Conservation (phyloP, 2,888 invertebrate species). For the Polymixis flavicincta region DNA sequence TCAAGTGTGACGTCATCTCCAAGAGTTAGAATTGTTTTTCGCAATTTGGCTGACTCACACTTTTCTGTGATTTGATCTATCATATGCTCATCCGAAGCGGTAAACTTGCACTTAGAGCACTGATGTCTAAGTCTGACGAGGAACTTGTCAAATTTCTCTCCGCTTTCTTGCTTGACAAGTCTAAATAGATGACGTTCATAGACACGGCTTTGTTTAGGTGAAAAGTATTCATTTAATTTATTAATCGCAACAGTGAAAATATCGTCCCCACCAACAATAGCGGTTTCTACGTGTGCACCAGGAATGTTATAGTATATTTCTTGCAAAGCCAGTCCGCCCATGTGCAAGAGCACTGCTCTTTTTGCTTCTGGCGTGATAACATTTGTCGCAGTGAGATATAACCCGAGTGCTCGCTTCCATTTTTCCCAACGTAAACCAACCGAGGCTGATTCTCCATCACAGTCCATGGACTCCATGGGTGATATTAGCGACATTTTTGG, state of each 20-base stretch:
- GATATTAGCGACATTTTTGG: not conserved
- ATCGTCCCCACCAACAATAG: not conserved
- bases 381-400: not conserved
- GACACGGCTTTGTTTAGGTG: not conserved
- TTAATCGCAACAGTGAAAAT: not conserved
- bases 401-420: not conserved
- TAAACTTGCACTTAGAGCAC: not conserved
- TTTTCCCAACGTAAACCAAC: not conserved
- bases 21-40: not conserved
- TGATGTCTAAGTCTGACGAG: not conserved
- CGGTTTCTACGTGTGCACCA: not conserved
- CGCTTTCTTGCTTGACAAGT: not conserved
- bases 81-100: not conserved
- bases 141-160: not conserved
- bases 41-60: not conserved
- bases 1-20: not conserved
- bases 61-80: not conserved
- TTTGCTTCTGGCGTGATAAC: not conserved
- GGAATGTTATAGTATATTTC: constrained; percentile 7
- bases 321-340: not conserved
- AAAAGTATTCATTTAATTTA: not conserved
- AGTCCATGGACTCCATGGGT: not conserved
- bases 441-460: not conserved
- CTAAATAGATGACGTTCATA: not conserved
- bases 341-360: not conserved